These are phyloP conservation scores for Spilosoma lubricipeda DNA, from an alignment of 2,888 invertebrate species.

Conservation along the genomic window DNA sequence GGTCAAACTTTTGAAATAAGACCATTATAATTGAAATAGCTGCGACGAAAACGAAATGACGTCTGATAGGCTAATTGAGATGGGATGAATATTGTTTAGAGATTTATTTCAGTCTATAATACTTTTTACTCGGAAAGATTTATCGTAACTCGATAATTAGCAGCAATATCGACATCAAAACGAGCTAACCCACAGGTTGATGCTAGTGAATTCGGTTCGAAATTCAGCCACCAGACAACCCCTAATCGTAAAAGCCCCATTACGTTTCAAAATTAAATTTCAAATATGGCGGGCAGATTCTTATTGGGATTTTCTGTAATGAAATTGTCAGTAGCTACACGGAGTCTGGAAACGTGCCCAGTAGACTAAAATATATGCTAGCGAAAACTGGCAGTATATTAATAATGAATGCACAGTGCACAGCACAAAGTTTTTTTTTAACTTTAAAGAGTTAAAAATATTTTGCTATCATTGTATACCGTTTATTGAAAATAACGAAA, in stretches of 20 bases:
- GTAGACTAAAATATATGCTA: not conserved
- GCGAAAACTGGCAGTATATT: not conserved
- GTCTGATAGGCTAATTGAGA: too few species aligned
- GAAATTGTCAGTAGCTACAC: not conserved
- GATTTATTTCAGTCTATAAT: too few species aligned
- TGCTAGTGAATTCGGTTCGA: not conserved
- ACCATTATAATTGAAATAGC: not conserved
- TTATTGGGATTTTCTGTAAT: not conserved
- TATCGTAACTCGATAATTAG: not conserved
- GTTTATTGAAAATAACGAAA: not conserved
- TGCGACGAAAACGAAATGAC: too few species aligned
- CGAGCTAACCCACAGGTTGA: not conserved
- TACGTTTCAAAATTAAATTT: not conserved
- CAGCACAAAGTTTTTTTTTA: not conserved
- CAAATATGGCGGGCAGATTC: not conserved
- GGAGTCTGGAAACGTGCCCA: not conserved
- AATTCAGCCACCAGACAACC: not conserved
- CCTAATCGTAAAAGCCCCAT: not conserved
- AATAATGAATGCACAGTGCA: not conserved
- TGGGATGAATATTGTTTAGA: too few species aligned
- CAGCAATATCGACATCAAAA: not conserved
- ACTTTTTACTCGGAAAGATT: not conserved
- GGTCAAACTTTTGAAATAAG: not conserved
- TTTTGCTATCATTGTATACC: not conserved
- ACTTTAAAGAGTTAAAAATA: not conserved